Evolutionary conservation across 2,797 vertebrate species (phyloP), one percentile per base, ranked within the genome.

Genomic region (Chanos chanos): DNA sequence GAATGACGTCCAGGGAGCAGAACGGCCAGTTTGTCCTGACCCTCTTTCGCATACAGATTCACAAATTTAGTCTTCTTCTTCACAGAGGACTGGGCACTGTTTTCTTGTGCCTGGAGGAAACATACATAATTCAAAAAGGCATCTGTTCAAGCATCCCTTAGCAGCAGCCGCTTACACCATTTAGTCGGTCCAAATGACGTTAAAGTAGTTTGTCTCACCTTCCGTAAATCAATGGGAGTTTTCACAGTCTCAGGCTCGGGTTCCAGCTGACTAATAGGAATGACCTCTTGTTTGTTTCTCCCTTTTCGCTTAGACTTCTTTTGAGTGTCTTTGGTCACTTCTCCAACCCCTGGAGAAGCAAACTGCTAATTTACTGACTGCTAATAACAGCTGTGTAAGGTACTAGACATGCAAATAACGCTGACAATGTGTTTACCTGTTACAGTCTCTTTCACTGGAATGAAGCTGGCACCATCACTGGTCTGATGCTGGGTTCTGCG

Each of bases 11-110:
- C 97, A 0, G 97, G 96, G 25, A 99, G 88, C 6, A 96, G 71
- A 18, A 99, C 85, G 0, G 93, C 61, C 74, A 98, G 86, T 61
- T 75, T 90, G 81, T 99, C 94, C 72, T 96, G 91, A 7, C 97
- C 97, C 69, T 97, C 95, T 82, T 91, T 91, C 1, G 90, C 90
- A 25, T 98, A 98, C 34, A 99, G 85, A 73, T 61, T 96, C 61
- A 96, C 88, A 41, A 87, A 99, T 70, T 94, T 99, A 12, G 70
- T 90, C 82, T 97, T 98, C 83, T 95, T 98, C 86, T 94, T 97
- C 1, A 81, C 76, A 16, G 84, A 86, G 49, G 80, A 85, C 9
- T 69, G 67, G 39, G 27, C 66, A 40, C 67, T 75, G 66, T 48
- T 83, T 76, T 96, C 93, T 70, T 97, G 94, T 2, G 83, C 91